Evolutionary conservation across 1,140 invertebrate species (phyloP), one percentile per base, ranked within the genome.

Genomic region (Acromyrmex charruanus): DNA sequence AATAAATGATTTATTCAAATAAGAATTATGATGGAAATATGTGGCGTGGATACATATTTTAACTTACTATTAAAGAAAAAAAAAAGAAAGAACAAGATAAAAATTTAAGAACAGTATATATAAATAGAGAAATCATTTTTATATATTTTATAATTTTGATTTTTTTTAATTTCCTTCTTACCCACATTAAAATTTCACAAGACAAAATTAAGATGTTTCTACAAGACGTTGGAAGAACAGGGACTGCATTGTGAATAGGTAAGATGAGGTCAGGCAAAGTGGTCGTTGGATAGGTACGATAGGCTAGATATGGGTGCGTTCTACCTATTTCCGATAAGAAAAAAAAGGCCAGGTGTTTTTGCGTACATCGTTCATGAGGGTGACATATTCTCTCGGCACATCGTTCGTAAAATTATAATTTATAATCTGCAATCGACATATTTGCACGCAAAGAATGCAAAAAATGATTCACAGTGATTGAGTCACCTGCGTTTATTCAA

Each of bases 321-420:
- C 51, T 82, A 35, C 65, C 77, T 81, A 88, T 86, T 87, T 72
- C 66, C 21, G 82, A 87, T 86, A 89, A 89, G 77, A 85, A 58
- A 16, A 51, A 51, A 51, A 86, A 87, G 71, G 66, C 86, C 86
- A 90, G 88, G 86, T 89, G 89, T 88, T 87, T 51, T 39, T 51
- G 35, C 35, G 35, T 14, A 51, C 53, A 59, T 71, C 75, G 65
- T 51, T 14, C 31, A 21, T 25, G 16, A n/a, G 35, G 31, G 14
- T 21, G 55, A 55, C 39, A 55, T 39, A 25, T 87, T 21, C 21
- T 51, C 49, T 53, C 65, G n/a, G 31, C 59, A 58, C 65, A 25
- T 14, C 35, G 7, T n/a, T 44, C 35, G 59, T 65, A 28, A 81
- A 69, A 4, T 21, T 39, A 7, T 49, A 74, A 82, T 72, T 82